A percentile compares a stretch with the other conserved stretches of the same genome.
Conservation (phyloP, 2,113 vertebrate species). For the Mionectes macconnelli region DNA sequence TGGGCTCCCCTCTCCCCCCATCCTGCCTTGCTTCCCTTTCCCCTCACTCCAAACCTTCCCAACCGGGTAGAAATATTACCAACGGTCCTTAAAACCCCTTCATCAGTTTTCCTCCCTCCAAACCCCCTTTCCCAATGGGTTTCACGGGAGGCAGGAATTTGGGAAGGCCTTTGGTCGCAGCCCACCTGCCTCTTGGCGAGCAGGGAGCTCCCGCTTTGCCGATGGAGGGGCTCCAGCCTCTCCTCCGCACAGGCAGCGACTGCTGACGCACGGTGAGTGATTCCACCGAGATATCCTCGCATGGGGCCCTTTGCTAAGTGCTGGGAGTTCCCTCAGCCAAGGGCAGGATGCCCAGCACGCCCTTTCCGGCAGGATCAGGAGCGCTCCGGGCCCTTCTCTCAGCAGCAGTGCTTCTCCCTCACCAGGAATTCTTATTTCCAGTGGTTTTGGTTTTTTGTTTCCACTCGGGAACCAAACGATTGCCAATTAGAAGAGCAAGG, state of each 20-base stretch:
- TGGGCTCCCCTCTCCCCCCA: neutral
- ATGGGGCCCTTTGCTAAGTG: neutral
- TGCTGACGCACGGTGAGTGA: neutral
- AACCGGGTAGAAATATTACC: neutral
- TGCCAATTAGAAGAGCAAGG: neutral
- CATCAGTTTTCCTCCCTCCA: neutral
- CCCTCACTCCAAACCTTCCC: neutral
- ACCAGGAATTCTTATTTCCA: neutral
- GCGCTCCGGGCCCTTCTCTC: neutral
- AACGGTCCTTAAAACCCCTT: neutral
- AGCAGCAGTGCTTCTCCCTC: neutral
- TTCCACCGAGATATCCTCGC: neutral
- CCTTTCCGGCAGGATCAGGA: neutral
- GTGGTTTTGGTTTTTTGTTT: neutral
- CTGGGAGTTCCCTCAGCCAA: slow-evolving; percentile 10
- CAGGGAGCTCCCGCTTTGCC: neutral
- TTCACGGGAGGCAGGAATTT: neutral
- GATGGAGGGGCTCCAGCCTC: neutral
- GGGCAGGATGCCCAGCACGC: neutral
- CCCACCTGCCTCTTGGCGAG: neutral
- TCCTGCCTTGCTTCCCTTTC: neutral
- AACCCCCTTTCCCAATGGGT: neutral
- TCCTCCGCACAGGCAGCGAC: neutral
- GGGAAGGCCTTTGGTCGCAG: neutral
- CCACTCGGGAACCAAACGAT: neutral